These are phyloP conservation scores for Glaucidium brasilianum DNA, from an alignment of 2,113 vertebrate genomes.

Conservation along the genomic window DNA sequence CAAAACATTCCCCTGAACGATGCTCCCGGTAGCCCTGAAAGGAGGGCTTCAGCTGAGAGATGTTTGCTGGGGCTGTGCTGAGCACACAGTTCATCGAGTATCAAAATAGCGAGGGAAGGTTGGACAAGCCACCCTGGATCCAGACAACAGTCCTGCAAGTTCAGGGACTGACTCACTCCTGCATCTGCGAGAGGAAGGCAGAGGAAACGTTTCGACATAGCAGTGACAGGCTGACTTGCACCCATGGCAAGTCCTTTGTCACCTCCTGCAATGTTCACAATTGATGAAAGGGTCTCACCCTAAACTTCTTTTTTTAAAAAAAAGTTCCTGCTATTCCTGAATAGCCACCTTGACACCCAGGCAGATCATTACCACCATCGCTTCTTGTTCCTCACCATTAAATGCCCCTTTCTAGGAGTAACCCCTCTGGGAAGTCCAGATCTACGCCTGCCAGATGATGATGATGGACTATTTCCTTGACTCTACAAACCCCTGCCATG, in stretches of 20 bases:
- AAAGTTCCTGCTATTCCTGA: neutral
- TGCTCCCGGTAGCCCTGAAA: neutral
- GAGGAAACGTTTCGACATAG: neutral
- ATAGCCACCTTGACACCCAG: neutral
- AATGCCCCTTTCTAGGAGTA: neutral
- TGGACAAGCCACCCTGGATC: neutral
- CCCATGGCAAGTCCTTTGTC: neutral
- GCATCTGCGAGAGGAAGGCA: neutral
- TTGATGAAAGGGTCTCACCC: neutral
- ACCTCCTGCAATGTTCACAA: neutral
- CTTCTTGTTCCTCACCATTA: neutral
- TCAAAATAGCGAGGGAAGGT: neutral
- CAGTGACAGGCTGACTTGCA: neutral
- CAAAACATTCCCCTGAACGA: neutral
- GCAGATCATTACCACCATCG: neutral
- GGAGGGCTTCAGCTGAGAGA: neutral
- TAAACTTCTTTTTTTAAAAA: neutral
- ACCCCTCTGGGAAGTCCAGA: neutral
- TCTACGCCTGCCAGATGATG: neutral
- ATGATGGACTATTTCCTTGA: neutral
- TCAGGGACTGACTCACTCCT: rapidly evolving
- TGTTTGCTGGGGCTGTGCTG: neutral
- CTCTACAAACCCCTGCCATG: neutral
- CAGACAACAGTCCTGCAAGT: neutral
- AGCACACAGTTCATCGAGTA: neutral